Conservation (phyloP, 2,113 vertebrate species). For the Gorsachius goisagi region DNA sequence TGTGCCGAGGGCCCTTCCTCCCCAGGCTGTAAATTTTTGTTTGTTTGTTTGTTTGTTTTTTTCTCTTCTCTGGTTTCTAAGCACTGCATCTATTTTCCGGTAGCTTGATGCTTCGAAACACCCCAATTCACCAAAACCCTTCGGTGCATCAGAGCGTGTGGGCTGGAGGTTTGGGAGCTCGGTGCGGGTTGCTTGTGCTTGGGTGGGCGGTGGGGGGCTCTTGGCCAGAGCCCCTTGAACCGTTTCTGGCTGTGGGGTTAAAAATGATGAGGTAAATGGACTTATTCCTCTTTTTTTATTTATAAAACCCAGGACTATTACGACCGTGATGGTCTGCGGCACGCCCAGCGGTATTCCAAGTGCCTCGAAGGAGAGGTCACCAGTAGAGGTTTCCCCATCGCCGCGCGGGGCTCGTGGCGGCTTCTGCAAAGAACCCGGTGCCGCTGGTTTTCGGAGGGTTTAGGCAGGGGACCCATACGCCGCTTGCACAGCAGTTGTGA, state of each 20-base stretch:
- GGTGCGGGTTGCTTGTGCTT: neutral
- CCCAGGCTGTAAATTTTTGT: neutral
- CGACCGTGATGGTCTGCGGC: rapidly evolving
- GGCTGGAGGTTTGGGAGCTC: neutral
- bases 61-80: neutral
- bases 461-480: neutral
- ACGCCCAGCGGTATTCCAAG: rapidly evolving
- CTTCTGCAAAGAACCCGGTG: too few species aligned
- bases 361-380: too few species aligned
- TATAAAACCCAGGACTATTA: rapidly evolving
- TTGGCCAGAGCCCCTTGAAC: too few species aligned
- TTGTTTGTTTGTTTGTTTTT: too few species aligned
- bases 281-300: too few species aligned
- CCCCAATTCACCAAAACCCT: neutral
- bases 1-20: neutral
- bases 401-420: rapidly evolving
- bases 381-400: rapidly evolving
- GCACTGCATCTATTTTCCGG: neutral
- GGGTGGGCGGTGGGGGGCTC: too few species aligned
- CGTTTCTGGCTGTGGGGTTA: neutral
- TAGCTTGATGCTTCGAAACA: neutral
- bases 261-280: neutral
- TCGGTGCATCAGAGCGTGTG: neutral
- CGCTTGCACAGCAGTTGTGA: neutral
- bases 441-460: neutral